Percentiles rank a stretch among this genome's conserved stretches.
Evolutionary conservation across 2,113 vertebrate genomes (phyloP).

Genomic region (Pycnonotus jocosus): DNA sequence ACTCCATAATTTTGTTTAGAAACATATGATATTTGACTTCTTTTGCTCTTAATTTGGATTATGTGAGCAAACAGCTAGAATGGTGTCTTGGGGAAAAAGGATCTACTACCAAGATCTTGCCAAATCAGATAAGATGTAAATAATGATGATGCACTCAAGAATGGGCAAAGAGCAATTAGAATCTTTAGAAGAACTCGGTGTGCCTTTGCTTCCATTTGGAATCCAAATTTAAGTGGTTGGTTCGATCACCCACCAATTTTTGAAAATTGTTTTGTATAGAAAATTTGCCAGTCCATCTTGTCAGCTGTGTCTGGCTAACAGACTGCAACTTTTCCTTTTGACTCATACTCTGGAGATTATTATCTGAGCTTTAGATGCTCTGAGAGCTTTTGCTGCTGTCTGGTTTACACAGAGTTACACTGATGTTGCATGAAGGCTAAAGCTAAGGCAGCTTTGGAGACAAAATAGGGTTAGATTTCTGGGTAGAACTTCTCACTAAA

Average conservation of each 20-base stretch:
- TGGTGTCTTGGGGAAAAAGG: neutral
- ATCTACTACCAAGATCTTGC: neutral
- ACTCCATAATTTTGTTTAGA: neutral
- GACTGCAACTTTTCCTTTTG: neutral
- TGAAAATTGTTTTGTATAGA: neutral
- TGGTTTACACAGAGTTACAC: neutral
- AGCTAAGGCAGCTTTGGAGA: neutral
- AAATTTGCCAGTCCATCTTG: neutral
- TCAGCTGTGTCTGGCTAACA: neutral
- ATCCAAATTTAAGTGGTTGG: neutral
- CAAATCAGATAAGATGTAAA: neutral
- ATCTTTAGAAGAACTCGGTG: neutral
- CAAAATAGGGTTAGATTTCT: neutral
- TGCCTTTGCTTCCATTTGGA: neutral
- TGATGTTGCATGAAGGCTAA: neutral
- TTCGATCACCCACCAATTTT: neutral
- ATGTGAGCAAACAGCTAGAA: neutral
- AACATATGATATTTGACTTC: neutral
- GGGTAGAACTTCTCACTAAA: neutral
- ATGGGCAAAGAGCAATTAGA: neutral
- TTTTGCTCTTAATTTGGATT: neutral
- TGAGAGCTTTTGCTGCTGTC: neutral
- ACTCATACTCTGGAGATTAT: neutral
- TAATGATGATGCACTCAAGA: fast-evolving
- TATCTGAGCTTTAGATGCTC: neutral